phyloP scores from a whole-genome alignment of 2,797 vertebrate genomes.

The Myiothlypis coronata region DNA sequence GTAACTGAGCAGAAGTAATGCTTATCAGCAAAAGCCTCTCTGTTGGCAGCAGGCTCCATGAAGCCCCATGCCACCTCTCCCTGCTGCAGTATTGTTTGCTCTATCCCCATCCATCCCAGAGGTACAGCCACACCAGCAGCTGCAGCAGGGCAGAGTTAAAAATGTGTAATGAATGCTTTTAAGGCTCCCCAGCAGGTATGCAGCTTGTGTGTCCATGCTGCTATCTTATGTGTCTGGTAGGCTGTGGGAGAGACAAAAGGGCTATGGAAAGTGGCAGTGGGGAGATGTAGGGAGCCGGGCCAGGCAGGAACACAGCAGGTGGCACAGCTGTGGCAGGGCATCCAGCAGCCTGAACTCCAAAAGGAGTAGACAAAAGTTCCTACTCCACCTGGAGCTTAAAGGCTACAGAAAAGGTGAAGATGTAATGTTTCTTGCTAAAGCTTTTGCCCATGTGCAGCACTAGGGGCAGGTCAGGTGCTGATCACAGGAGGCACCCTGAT shows the following conservation, averaged over 20 bases:
- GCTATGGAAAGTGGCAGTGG: fast-evolving
- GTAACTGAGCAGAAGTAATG: not conserved
- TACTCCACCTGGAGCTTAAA: not conserved
- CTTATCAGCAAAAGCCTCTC: not conserved
- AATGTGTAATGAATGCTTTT: not conserved
- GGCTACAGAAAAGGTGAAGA: not conserved
- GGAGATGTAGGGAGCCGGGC: not conserved
- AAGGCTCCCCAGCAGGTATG: not conserved
- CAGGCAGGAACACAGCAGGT: not conserved
- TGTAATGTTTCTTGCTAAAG: not conserved
- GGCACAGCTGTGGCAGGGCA: fast-evolving
- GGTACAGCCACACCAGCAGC: not conserved
- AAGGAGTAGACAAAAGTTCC: fast-evolving
- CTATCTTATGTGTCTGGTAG: not conserved
- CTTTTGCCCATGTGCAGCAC: not conserved
- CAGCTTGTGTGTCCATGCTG: fast-evolving
- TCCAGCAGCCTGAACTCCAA: not conserved
- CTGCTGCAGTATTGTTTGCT: not conserved
- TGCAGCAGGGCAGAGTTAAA: not conserved
- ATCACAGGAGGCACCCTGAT: not conserved
- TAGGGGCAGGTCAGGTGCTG: fast-evolving
- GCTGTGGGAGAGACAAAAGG: not conserved
- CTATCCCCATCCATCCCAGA: not conserved
- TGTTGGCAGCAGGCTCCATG: not conserved
- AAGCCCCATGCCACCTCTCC: fast-evolving